A percentile compares a stretch with the other conserved stretches of the same genome.
These are phyloP conservation scores for Temnothorax ravouxi DNA, from an alignment of 2,888 invertebrate genomes.

Conservation along the genomic window DNA sequence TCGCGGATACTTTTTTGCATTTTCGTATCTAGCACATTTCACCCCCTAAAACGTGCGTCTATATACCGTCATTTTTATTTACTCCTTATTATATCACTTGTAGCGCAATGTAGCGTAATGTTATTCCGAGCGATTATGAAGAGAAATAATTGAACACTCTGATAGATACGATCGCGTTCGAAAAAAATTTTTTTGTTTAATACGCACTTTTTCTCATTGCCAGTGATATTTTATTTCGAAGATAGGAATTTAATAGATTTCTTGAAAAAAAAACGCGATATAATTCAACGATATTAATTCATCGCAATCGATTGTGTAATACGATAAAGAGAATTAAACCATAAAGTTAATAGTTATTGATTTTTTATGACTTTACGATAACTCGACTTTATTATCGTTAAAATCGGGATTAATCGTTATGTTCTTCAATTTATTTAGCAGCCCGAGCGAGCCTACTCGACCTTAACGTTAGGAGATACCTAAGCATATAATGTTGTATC, in stretches of 20 bases:
- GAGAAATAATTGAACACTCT: neutral
- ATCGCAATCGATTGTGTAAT: neutral
- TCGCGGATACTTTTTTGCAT: slow-evolving; percentile 47
- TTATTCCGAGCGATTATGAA: neutral
- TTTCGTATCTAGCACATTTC: slow-evolving; percentile 40
- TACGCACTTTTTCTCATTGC: neutral
- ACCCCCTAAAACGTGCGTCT: neutral
- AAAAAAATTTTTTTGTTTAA: neutral
- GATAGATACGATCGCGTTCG: neutral
- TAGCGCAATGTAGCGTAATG: neutral
- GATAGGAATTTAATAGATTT: too few relatives aligned
- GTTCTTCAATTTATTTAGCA: slow-evolving; percentile 28
- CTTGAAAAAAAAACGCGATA: neutral
- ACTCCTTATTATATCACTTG: neutral
- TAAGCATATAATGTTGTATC: slow-evolving; percentile 18
- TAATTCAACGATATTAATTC: neutral
- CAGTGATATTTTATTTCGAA: neutral
- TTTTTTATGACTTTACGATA: neutral
- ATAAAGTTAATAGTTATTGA: slow-evolving; percentile 6
- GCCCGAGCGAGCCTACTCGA: neutral
- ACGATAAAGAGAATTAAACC: neutral
- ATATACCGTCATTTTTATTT: neutral
- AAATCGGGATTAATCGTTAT: neutral
- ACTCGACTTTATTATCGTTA: neutral
- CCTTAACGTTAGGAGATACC: slow-evolving; percentile 11